A percentile compares a stretch with the other conserved stretches of the same genome.
These are phyloP conservation scores for Yponomeuta sedellus DNA, from an alignment of 2,888 invertebrate genomes.

Conservation along the genomic window DNA sequence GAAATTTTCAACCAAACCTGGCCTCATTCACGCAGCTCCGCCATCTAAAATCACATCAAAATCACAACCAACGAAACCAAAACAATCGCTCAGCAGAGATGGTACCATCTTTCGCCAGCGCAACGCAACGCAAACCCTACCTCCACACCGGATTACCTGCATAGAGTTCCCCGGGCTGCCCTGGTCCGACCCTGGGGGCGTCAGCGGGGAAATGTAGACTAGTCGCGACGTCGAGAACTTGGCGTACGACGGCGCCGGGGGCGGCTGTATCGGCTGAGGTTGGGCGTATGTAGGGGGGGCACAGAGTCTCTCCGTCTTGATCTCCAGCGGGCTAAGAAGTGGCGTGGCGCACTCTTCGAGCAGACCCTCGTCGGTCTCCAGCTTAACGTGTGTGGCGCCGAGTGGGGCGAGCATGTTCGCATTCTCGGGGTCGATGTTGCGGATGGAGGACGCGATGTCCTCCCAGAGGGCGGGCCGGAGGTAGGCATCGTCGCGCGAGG, in stretches of 20 bases:
- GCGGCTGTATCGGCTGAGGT: conserved; percentile 31
- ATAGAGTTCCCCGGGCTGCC: conserved; percentile 86
- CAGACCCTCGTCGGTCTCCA: conserved; percentile 81
- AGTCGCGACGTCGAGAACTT: conserved; percentile 67
- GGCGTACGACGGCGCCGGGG: conserved; percentile 55
- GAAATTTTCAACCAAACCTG: not conserved
- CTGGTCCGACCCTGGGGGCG: conserved; percentile 92
- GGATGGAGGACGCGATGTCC: conserved; percentile 92
- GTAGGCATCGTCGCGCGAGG: conserved; percentile 87
- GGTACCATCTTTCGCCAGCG: conserved; percentile 46
- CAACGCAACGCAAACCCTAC: conserved; percentile 16
- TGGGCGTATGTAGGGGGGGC: conserved; percentile 72
- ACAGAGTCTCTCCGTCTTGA: conserved; percentile 84
- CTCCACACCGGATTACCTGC: conserved; percentile 55
- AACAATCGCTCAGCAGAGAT: conserved; percentile 56
- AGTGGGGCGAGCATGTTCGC: conserved; percentile 88
- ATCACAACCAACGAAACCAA: conserved; percentile 24
- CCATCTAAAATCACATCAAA: not conserved
- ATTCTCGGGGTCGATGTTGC: conserved; percentile 93
- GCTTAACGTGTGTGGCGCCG: conserved; percentile 82
- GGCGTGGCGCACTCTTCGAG: conserved; percentile 81
- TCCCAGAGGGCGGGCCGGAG: conserved; percentile 93
- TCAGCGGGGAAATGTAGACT: conserved; percentile 89
- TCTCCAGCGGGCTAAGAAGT: conserved; percentile 85
- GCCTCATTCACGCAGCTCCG: not conserved